phyloP scores from a whole-genome alignment of 2,113 vertebrate species.

The Talpa occidentalis region DNA sequence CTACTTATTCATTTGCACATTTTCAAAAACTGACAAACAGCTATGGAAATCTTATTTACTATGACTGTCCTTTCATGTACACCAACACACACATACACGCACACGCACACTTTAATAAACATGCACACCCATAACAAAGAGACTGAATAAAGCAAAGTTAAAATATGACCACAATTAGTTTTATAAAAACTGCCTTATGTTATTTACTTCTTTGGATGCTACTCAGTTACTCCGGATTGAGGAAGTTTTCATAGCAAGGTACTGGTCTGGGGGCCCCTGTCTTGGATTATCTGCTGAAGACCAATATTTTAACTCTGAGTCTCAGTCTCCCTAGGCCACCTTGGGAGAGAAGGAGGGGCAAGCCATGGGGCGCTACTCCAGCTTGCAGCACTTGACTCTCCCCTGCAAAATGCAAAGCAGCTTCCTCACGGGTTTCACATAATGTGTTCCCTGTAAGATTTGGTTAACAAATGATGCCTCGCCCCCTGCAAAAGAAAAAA shows the following conservation, averaged over 20 bases:
- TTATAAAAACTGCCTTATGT: not conserved
- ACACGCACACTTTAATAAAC: not conserved
- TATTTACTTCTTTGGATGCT: not conserved
- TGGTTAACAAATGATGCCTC: not conserved
- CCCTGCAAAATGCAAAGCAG: not conserved
- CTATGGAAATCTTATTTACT: not conserved
- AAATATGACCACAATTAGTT: not conserved
- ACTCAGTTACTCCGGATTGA: not conserved
- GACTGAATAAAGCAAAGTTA: slow-evolving; percentile 7
- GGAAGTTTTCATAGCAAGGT: not conserved
- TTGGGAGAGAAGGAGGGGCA: not conserved
- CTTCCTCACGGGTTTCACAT: not conserved
- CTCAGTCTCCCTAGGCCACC: not conserved
- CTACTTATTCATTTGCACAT: not conserved
- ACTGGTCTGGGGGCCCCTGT: not conserved
- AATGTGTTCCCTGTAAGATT: not conserved
- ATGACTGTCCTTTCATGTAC: not conserved
- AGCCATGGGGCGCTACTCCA: not conserved
- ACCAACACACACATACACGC: not conserved
- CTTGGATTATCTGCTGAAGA: not conserved
- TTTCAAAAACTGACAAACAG: slow-evolving; percentile 21
- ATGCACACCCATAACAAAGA: not conserved
- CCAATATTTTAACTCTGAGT: not conserved
- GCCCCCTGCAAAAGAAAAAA: not conserved
- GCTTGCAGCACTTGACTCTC: not conserved